Evolutionary conservation across 2,797 vertebrate species (phyloP).

Genomic region (Lophius americanus): DNA sequence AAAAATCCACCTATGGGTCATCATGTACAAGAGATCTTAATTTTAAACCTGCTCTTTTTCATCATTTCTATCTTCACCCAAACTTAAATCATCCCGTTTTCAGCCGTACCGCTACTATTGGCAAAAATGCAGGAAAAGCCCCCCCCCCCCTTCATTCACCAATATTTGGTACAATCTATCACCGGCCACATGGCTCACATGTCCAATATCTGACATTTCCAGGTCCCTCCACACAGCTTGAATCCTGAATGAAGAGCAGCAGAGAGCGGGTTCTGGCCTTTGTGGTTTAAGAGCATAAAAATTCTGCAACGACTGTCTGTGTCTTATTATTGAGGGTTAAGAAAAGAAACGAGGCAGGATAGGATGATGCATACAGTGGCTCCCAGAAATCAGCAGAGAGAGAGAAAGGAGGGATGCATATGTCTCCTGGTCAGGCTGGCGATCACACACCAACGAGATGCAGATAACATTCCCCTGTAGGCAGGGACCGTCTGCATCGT

Average conservation of each 20-base stretch:
- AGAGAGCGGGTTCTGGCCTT: slow-evolving; percentile 17
- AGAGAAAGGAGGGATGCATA: background rate
- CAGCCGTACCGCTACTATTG: background rate
- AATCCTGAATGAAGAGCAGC: slow-evolving; percentile 14
- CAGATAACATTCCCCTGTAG: slow-evolving; percentile 11
- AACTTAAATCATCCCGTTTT: slow-evolving; percentile 26
- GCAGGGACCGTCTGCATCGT: slow-evolving; percentile 5
- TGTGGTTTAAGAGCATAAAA: background rate
- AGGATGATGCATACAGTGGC: slow-evolving; percentile 26
- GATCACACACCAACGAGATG: slow-evolving; percentile 7
- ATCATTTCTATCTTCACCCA: slow-evolving; percentile 16
- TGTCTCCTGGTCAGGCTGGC: slow-evolving; percentile 4
- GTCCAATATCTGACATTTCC: slow-evolving; percentile 46
- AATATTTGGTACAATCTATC: slow-evolving; percentile 61
- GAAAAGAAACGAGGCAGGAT: slow-evolving; percentile 10
- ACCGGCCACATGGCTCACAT: slow-evolving; percentile 49
- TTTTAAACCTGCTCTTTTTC: slow-evolving; percentile 15
- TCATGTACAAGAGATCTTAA: slow-evolving; percentile 20
- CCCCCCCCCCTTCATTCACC: slow-evolving; percentile 36
- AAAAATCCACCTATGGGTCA: slow-evolving; percentile 22
- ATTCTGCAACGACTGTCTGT: slow-evolving; percentile 13
- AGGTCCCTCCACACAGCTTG: slow-evolving; percentile 3
- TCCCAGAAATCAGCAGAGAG: slow-evolving; percentile 20
- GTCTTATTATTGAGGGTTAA: background rate
- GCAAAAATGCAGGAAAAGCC: background rate